These are phyloP conservation scores for Tragelaphus buxtoni DNA, from an alignment of 2,113 vertebrate genomes.

Conservation along the genomic window DNA sequence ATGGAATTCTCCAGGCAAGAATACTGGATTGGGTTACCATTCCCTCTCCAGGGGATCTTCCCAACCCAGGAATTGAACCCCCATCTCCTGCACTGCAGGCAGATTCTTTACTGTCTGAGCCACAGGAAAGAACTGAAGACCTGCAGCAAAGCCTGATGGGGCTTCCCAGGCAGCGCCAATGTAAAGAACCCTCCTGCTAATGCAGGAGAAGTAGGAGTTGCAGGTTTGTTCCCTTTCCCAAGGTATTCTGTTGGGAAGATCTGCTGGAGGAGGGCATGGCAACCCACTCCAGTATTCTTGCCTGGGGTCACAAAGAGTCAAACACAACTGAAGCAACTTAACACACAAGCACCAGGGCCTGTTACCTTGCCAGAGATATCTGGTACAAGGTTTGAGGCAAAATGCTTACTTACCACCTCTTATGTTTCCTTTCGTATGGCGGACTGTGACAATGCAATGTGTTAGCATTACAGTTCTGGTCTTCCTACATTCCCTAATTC, in stretches of 20 bases:
- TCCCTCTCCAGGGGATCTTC: not conserved
- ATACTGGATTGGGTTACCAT: not conserved
- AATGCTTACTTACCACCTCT: not conserved
- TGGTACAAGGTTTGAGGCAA: not conserved
- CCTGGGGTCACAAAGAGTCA: not conserved
- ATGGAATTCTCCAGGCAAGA: not conserved
- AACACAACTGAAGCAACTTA: not conserved
- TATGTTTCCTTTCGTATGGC: not conserved
- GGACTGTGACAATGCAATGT: not conserved
- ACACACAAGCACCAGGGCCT: not conserved
- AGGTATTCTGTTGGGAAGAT: not conserved
- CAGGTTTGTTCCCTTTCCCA: not conserved
- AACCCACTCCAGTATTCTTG: not conserved
- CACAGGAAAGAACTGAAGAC: not conserved
- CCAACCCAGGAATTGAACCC: not conserved
- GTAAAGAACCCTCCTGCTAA: not conserved
- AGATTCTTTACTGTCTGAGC: not conserved
- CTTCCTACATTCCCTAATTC: not conserved
- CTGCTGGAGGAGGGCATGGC: not conserved
- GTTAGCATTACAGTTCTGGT: not conserved
- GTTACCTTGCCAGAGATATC: not conserved
- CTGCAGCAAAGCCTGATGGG: not conserved
- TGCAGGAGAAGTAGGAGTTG: not conserved
- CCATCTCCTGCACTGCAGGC: not conserved
- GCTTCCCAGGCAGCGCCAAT: not conserved